These are phyloP conservation scores for Mionectes olivaceus DNA, from an alignment of 2,797 vertebrate species.

Conservation along the genomic window DNA sequence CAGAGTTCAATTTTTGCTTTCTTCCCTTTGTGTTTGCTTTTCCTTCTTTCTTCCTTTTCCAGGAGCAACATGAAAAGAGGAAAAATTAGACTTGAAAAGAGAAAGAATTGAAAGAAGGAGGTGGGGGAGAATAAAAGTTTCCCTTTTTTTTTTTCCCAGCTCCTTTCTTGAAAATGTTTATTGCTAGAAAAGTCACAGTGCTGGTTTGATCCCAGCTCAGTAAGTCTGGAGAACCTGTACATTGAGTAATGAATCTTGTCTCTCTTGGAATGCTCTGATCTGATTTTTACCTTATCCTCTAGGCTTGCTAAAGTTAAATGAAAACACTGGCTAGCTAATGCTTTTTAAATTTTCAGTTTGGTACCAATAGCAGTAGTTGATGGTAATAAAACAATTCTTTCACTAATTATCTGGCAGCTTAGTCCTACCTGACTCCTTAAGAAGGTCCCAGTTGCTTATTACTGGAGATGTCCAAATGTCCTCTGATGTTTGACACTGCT, in stretches of 20 bases:
- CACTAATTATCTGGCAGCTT: background rate
- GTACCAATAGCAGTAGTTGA: background rate
- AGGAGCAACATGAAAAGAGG: background rate
- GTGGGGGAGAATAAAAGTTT: background rate
- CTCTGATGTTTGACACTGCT: background rate
- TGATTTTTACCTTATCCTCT: background rate
- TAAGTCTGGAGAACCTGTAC: background rate
- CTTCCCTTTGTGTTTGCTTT: background rate
- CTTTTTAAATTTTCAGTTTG: background rate
- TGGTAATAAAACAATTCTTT: background rate
- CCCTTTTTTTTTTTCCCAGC: background rate
- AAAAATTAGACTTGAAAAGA: background rate
- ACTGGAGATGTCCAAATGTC: background rate
- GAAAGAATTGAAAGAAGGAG: background rate
- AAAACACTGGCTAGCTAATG: background rate
- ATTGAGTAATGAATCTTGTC: background rate
- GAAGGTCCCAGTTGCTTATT: background rate
- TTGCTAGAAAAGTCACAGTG: background rate
- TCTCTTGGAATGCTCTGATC: background rate
- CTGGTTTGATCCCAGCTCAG: background rate
- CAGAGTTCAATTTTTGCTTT: background rate
- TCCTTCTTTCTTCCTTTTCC: background rate
- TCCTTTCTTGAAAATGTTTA: background rate
- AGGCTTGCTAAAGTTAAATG: background rate
- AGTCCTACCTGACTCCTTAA: background rate